These are phyloP conservation scores for Callospermophilus lateralis DNA, from an alignment of 2,113 vertebrate species.

Conservation along the genomic window DNA sequence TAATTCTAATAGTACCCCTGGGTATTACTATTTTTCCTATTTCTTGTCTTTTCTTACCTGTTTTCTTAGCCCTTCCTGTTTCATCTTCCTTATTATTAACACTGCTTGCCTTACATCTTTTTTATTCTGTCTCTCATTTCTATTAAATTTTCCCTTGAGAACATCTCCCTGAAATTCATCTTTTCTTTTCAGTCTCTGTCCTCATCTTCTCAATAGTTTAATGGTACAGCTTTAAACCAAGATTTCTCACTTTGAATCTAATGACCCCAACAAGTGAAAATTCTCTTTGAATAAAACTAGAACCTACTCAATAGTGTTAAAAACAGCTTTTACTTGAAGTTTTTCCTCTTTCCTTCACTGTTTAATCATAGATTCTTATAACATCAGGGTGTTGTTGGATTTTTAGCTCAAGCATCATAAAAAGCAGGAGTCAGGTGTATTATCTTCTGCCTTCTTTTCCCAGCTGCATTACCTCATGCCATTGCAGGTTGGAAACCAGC, in stretches of 20 bases:
- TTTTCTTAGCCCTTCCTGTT: constrained; percentile 61
- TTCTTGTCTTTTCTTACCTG: constrained; percentile 33
- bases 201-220: constrained; percentile 71
- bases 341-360: constrained; percentile 21
- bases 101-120: constrained; percentile 56
- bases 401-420: neutral
- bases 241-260: constrained; percentile 75
- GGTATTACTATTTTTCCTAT: constrained; percentile 42
- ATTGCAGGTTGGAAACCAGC: neutral
- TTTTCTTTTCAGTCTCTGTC: constrained; percentile 52
- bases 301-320: constrained; percentile 46
- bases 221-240: constrained; percentile 72
- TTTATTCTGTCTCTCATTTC: constrained; percentile 66
- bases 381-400: neutral
- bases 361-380: neutral
- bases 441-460: neutral
- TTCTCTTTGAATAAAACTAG: constrained; percentile 64
- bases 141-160: constrained; percentile 69
- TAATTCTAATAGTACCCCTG: constrained; percentile 39
- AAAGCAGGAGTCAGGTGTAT: neutral
- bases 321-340: constrained; percentile 65
- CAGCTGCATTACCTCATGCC: neutral
- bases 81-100: neutral
- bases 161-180: constrained; percentile 61
- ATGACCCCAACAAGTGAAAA: constrained; percentile 71